phyloP scores from a whole-genome alignment of 2,888 invertebrate species.

The Dermolepida albohirtum region DNA sequence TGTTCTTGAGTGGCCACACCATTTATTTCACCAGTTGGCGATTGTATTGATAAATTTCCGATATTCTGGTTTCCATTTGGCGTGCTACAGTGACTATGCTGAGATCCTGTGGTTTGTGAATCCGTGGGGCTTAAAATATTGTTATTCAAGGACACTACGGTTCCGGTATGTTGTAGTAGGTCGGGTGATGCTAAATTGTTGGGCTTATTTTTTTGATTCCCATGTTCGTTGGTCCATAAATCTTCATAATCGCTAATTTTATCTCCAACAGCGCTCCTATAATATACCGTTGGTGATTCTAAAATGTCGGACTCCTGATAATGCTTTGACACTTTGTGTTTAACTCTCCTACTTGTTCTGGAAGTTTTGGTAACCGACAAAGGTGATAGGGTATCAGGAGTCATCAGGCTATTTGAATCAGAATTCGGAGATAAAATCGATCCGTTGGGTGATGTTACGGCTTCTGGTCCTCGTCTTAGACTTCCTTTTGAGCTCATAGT shows the following conservation, averaged over 20 bases:
- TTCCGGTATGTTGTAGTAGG: slow-evolving; percentile 65
- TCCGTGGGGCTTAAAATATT: slow-evolving; percentile 65
- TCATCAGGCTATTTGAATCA: slow-evolving; percentile 65
- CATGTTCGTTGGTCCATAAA: slow-evolving; percentile 81
- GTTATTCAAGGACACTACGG: slow-evolving; percentile 69
- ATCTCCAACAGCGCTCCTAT: slow-evolving; percentile 87
- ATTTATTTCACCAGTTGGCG: slow-evolving; percentile 32
- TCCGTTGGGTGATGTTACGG: slow-evolving; percentile 58
- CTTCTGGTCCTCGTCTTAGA: slow-evolving; percentile 68
- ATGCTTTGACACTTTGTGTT: slow-evolving; percentile 77
- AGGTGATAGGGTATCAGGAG: slow-evolving; percentile 64
- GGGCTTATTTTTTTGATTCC: slow-evolving; percentile 50
- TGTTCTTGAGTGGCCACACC: slow-evolving; percentile 18
- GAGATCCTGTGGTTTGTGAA: slow-evolving; percentile 53
- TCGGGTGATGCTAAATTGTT: slow-evolving; percentile 58
- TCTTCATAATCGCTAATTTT: slow-evolving; percentile 97
- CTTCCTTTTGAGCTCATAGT: slow-evolving; percentile 78
- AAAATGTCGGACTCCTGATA: slow-evolving; percentile 86
- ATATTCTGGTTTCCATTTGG: slow-evolving; percentile 53
- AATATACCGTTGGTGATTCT: slow-evolving; percentile 85
- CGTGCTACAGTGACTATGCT: slow-evolving; percentile 57
- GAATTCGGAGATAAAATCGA: slow-evolving; percentile 64
- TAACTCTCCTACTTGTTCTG: slow-evolving; percentile 68
- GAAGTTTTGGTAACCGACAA: slow-evolving; percentile 69
- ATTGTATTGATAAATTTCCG: slow-evolving; percentile 27